Base-by-base conservation (phyloP, 2,797 vertebrate genomes). In the Oreonectes daqikongensis region DNA sequence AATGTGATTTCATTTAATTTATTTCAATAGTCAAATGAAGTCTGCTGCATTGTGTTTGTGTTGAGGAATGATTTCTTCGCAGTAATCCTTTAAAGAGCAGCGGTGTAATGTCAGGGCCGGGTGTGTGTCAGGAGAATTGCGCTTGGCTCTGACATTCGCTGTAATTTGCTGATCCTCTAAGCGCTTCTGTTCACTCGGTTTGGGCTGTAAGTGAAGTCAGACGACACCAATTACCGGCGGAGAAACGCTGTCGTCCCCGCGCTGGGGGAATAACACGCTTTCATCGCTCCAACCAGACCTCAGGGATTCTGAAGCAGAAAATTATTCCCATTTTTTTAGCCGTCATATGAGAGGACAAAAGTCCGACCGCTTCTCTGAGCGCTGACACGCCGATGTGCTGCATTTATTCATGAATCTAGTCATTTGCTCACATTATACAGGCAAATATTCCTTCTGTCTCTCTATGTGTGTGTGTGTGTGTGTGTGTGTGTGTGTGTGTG, bases 181-280 rank as follows among this genome's bases (percentile, higher is more conserved):
- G 79, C 30, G 68, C 6, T 40, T 60, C 28, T 5, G 28, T 44
- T 79, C 72, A 57, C 59, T 57, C 42, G 42, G 4, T 38, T 44
- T 77, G 69, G 35, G 69, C 69, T 57, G 44, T 65, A 66, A 78
- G 40, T 67, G 77, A 74, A 78, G 59, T 75, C 80, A 72, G 20
- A 53, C 78, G 35, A 63, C 59, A 40, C 64, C 69, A 85, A 74
- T 80, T 85, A 85, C 30, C 3, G 55, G 26, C n/a, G 52, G 20
- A 48, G 32, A 20, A 46, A 46, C 77, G 68, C 57, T 1, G 72
- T 60, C 61, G 64, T 53, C 44, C 61, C 53, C 40, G 70, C 60
- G 75, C 78, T 68, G 10, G 35, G 67, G 46, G 71, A 79, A 55
- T 65, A 80, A 72, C 72, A 75, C 72, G 77, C 72, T 82, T 69